These are phyloP conservation scores for Megaceryle torquata DNA, from an alignment of 2,113 vertebrate species.

Conservation along the genomic window DNA sequence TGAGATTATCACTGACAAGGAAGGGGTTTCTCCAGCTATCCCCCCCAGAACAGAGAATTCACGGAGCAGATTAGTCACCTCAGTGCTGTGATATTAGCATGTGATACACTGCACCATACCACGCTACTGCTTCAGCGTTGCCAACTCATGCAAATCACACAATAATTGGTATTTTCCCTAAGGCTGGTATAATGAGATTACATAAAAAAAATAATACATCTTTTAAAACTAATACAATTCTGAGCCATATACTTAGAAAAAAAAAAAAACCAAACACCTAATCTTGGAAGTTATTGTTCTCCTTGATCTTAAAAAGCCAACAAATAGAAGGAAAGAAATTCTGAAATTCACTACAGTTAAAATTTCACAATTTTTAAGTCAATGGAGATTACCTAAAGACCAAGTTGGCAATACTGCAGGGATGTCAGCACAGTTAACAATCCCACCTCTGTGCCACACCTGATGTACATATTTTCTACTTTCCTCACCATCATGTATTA, in stretches of 20 bases:
- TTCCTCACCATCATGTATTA: not conserved
- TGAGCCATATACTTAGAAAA: conserved; percentile 27
- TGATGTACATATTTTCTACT: not conserved
- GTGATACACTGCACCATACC: not conserved
- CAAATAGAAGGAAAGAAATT: not conserved
- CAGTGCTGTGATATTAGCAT: conserved; percentile 13
- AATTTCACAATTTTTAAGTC: not conserved
- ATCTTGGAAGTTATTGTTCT: not conserved
- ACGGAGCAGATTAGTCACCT: conserved; percentile 39
- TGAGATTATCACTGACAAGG: not conserved
- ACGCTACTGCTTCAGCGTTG: not conserved
- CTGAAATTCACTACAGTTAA: not conserved
- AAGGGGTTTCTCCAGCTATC: not conserved
- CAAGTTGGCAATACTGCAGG: not conserved
- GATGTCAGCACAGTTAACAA: not conserved
- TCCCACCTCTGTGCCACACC: not conserved
- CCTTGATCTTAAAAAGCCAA: not conserved
- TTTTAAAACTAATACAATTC: conserved; percentile 51
- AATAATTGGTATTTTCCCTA: conserved; percentile 63
- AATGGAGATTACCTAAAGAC: not conserved
- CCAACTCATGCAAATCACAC: conserved; percentile 60
- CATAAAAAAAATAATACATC: conserved; percentile 36
- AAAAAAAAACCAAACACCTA: not conserved
- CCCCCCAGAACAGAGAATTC: not conserved
- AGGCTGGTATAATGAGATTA: conserved; percentile 56